phyloP scores from a whole-genome alignment of 1,140 invertebrate species.

The Lepeophtheirus salmonis region DNA sequence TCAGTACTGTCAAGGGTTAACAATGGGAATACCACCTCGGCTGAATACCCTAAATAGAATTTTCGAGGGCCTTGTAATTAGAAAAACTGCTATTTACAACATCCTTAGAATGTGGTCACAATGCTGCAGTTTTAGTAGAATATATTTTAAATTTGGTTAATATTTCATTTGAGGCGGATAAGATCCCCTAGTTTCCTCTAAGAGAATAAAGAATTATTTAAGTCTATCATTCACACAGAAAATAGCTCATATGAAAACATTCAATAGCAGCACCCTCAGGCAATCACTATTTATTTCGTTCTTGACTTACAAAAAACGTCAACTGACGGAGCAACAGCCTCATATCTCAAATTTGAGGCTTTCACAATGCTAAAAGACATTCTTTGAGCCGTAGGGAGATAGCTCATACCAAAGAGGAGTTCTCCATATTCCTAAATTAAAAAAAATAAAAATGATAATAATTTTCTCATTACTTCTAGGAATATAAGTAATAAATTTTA shows the following conservation, averaged over 20 bases:
- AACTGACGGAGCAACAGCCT: constrained; percentile 25
- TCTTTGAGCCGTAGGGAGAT: constrained; percentile 37
- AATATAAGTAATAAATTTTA: not conserved
- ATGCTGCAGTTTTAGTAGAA: not conserved
- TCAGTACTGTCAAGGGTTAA: too few relatives aligned
- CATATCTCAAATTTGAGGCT: constrained; percentile 30
- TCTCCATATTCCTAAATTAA: constrained; percentile 28
- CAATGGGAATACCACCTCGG: too few relatives aligned
- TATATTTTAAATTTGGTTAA: not conserved
- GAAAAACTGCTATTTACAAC: too few relatives aligned
- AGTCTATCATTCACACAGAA: not conserved
- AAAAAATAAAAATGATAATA: not conserved
- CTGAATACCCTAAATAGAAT: too few relatives aligned
- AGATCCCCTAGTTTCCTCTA: not conserved
- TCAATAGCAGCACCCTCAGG: too few relatives aligned
- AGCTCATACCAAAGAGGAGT: constrained; percentile 35
- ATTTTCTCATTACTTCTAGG: not conserved
- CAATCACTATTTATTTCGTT: not conserved
- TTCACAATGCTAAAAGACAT: constrained; percentile 35
- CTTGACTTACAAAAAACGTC: constrained; percentile 31
- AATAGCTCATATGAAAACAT: not conserved
- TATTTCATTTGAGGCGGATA: too few relatives aligned
- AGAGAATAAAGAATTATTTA: not conserved
- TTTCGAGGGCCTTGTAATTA: too few relatives aligned
- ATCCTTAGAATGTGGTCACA: too few relatives aligned